These are phyloP conservation scores for Butorides virescens DNA, from an alignment of 2,113 vertebrate species.

Conservation along the genomic window DNA sequence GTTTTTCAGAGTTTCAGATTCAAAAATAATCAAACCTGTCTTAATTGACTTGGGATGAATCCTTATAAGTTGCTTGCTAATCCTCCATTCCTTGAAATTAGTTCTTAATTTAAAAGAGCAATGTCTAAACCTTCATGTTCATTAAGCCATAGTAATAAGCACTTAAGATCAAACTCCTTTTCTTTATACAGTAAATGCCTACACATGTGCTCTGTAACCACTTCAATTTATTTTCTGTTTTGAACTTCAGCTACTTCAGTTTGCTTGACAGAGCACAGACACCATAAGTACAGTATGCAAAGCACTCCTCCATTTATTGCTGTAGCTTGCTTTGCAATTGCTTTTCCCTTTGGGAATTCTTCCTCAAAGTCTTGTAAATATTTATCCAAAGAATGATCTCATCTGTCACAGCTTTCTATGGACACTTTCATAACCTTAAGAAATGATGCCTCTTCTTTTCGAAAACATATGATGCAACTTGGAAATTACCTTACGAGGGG, in stretches of 20 bases:
- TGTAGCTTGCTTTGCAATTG: not conserved
- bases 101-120: not conserved
- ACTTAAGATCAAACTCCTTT: not conserved
- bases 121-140: not conserved
- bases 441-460: not conserved
- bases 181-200: not conserved
- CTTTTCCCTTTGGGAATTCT: not conserved
- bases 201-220: not conserved
- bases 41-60: not conserved
- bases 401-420: not conserved
- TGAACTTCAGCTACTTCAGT: not conserved
- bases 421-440: not conserved
- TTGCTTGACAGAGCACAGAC: not conserved
- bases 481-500: not conserved
- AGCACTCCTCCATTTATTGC: not conserved
- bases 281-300: not conserved
- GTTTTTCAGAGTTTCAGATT: not conserved
- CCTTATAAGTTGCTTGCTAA: not conserved
- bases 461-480: not conserved
- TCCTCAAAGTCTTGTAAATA: not conserved
- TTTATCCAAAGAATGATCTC: not conserved
- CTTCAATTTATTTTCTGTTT: conserved; percentile 37
- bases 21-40: not conserved
- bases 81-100: not conserved
- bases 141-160: not conserved